Evolutionary conservation across 2,888 invertebrate species (phyloP).

Genomic region (Scelioninae gen. 2): DNA sequence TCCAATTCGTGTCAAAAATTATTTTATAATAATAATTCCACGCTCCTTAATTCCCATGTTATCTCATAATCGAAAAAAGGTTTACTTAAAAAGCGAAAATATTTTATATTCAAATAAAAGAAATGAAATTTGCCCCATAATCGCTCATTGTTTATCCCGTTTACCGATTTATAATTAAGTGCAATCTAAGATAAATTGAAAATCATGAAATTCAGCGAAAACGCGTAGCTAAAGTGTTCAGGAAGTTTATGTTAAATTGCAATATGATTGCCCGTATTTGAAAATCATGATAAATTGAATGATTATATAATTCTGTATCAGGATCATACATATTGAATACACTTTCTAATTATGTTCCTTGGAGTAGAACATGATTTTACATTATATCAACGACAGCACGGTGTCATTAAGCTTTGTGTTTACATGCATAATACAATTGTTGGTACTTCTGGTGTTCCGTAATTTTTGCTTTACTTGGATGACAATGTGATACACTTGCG

Average conservation of each 20-base stretch:
- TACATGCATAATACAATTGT: constrained; percentile 27
- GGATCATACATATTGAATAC: constrained; percentile 50
- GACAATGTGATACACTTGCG: constrained; percentile 13
- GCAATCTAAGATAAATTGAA: not conserved
- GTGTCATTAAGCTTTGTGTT: constrained; percentile 49
- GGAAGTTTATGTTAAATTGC: constrained; percentile 53
- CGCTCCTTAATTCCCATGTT: no score
- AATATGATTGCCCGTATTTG: constrained; percentile 71
- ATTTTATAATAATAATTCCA: no score
- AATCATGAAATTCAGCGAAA: not conserved
- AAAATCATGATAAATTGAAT: constrained; percentile 73
- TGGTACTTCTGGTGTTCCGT: constrained; percentile 32
- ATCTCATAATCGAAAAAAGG: no score
- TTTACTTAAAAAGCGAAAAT: no score
- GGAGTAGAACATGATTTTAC: constrained; percentile 45
- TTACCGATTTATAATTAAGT: no score
- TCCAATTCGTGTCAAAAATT: no score
- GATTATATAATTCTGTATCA: constrained; percentile 49
- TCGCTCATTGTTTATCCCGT: no score
- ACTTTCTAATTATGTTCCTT: constrained; percentile 55
- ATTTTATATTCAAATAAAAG: no score
- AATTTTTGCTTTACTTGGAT: constrained; percentile 32
- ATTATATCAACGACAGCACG: constrained; percentile 41
- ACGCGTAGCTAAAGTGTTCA: constrained; percentile 18
- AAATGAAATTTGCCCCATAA: no score